These are phyloP conservation scores for Ranitomeya imitator DNA, from an alignment of 2,113 vertebrate genomes.

Conservation along the genomic window DNA sequence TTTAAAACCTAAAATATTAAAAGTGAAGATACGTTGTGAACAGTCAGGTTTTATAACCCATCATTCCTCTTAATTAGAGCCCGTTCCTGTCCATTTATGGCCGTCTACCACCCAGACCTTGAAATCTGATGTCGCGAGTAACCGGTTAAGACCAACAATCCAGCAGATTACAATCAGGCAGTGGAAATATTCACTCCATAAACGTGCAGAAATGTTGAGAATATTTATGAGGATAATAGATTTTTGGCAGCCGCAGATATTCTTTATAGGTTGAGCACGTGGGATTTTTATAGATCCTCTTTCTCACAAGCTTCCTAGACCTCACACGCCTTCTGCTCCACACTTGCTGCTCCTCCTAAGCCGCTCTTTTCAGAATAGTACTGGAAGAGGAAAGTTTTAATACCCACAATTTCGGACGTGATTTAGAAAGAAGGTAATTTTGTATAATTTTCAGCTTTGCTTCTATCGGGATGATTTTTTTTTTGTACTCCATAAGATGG, in stretches of 20 bases:
- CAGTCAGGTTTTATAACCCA: not conserved
- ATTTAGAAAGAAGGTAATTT: not conserved
- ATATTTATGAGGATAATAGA: slow-evolving; percentile 57
- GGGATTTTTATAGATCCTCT: slow-evolving; percentile 46
- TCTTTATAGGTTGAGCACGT: slow-evolving; percentile 40
- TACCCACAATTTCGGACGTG: not conserved
- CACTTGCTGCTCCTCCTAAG: not conserved
- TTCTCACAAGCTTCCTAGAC: slow-evolving; percentile 18
- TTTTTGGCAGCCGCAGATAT: slow-evolving; percentile 52
- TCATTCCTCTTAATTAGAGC: not conserved
- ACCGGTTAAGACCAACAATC: slow-evolving; percentile 10
- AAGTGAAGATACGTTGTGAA: not conserved
- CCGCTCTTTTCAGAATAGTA: not conserved
- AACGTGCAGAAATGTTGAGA: slow-evolving; percentile 44
- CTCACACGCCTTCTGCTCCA: not conserved
- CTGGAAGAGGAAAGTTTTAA: not conserved
- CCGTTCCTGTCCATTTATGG: not conserved
- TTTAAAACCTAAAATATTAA: not conserved
- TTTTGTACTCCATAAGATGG: not conserved
- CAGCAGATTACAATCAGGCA: slow-evolving; percentile 28
- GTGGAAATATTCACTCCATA: slow-evolving; percentile 26
- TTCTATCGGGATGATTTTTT: not conserved
- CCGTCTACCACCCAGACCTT: not conserved
- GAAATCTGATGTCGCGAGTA: not conserved
- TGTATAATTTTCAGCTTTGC: slow-evolving; percentile 1